Evolutionary conservation across 1,140 invertebrate genomes (phyloP), one percentile per base, ranked within the genome.

Genomic region (Pseudomyrmex flavicornis): DNA sequence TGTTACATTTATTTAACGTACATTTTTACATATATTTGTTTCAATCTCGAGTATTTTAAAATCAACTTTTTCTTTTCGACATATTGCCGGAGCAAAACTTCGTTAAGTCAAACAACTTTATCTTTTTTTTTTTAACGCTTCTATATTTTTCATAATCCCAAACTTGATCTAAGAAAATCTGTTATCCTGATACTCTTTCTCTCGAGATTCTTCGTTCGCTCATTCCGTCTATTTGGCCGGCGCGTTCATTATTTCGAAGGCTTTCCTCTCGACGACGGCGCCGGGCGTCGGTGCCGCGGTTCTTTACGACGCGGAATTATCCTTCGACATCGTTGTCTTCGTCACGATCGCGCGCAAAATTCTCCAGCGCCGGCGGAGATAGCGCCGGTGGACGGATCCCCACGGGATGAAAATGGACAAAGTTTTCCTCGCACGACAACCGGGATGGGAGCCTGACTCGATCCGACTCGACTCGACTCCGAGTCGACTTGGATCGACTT

Each of bases 391-490:
- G 73, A 86, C 85, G 82, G 75, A 84, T 91, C 87, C 89, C 90
- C 84, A 82, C 89, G 91, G 89, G 90, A 92, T 93, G 89, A 89
- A 91, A 93, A 93, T 93, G 92, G 91, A 93, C 91, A 92, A 93
- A 93, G 92, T 93, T 93, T 91, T 82, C 85, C 59, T 61, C 15
- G 58, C 80, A 63, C 70, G 66, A 61, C 61, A 82, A 85, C 74
- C 63, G 50, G 62, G 77, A 72, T 58, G 52, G 52, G 62, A 79
- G 76, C 73, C 52, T 59, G 69, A 80, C 84, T 85, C 73, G 52
- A 75, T 72, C 62, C 54, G 46, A 72, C 75, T 63, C 66, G 66
- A 86, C 82, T 83, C 79, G 83, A 66, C 65, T 61, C 62, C 74
- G 2, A 59, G 26, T 73, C 70, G 54, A 82, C 70, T 82, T 82